phyloP scores from a whole-genome alignment of 2,113 vertebrate species.

The Grammomys surdaster region DNA sequence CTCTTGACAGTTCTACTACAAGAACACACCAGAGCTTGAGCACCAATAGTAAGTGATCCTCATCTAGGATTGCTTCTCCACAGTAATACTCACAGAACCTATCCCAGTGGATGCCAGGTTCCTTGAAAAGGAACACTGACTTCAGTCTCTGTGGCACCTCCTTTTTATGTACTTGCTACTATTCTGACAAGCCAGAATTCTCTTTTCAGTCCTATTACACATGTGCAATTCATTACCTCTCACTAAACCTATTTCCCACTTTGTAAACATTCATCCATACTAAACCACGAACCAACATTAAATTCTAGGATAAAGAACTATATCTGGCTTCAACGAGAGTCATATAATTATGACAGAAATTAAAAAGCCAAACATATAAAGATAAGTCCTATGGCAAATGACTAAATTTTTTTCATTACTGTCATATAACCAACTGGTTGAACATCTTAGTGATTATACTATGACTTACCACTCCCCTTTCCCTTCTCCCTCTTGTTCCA shows the following conservation, averaged over 20 bases:
- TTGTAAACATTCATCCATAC: background rate
- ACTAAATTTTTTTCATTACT: constrained; percentile 36
- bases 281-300: constrained; percentile 12
- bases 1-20: constrained; percentile 26
- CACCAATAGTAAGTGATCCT: background rate
- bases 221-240: background rate
- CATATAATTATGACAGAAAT: constrained; percentile 7
- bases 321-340: background rate
- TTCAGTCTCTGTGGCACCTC: background rate
- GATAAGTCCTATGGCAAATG: background rate
- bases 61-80: background rate
- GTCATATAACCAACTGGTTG: background rate
- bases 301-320: constrained; percentile 44
- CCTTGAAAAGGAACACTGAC: background rate
- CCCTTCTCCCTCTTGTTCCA: too few relatives aligned
- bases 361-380: background rate
- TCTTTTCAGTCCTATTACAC: constrained; percentile 27
- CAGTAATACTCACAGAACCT: background rate
- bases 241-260: constrained; percentile 29
- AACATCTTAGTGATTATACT: background rate
- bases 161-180: background rate
- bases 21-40: background rate
- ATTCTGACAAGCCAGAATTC: background rate
- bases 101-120: background rate
- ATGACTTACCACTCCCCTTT: background rate